phyloP scores from a whole-genome alignment of 2,797 vertebrate genomes.

The Apodemus agrarius region DNA sequence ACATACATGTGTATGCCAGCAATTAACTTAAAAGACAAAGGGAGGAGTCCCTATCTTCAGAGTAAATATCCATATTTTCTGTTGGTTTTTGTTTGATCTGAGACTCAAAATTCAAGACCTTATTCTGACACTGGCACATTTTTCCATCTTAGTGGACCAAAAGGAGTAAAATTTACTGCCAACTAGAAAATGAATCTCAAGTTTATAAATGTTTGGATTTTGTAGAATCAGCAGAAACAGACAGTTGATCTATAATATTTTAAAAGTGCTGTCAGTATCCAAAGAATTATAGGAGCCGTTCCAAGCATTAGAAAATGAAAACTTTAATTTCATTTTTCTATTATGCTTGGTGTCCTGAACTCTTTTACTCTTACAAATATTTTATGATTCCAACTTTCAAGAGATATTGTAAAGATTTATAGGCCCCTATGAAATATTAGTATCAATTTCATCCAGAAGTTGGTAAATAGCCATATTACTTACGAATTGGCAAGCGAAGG shows the following conservation, averaged over 20 bases:
- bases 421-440: constrained; percentile 17
- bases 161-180: constrained; percentile 37
- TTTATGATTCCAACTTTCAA: constrained; percentile 40
- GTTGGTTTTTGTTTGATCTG: constrained; percentile 49
- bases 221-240: constrained; percentile 55
- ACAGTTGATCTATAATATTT: constrained; percentile 33
- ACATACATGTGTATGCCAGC: neutral
- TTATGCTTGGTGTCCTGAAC: neutral
- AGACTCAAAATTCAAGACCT: constrained; percentile 57
- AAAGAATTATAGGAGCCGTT: constrained; percentile 47
- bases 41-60: neutral
- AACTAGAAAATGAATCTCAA: constrained; percentile 47
- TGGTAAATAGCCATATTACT: neutral
- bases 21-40: constrained; percentile 50
- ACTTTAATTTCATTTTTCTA: neutral
- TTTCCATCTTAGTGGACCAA: neutral
- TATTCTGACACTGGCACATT: constrained; percentile 23
- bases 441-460: constrained; percentile 15
- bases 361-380: constrained; percentile 26
- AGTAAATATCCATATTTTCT: constrained; percentile 26
- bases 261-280: constrained; percentile 16
- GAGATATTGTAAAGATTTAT: constrained; percentile 39
- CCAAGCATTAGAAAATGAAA: constrained; percentile 51
- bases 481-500: constrained; percentile 6
- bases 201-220: constrained; percentile 55